phyloP scores from a whole-genome alignment of 2,113 vertebrate genomes.

The Meriones unguiculatus region DNA sequence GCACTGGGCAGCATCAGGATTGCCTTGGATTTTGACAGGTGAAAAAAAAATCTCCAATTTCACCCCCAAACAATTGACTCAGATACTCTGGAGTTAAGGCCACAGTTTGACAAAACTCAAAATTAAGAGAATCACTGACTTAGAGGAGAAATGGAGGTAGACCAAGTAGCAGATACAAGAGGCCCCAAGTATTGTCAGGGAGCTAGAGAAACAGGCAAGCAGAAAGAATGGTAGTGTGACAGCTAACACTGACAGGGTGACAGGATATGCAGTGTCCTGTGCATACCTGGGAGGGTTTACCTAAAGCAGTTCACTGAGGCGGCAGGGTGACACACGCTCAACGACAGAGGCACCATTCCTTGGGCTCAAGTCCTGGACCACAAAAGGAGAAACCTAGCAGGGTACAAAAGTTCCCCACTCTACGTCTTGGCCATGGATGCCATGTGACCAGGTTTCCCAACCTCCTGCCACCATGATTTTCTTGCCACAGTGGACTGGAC shows the following conservation, averaged over 20 bases:
- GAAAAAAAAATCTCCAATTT: neutral
- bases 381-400: neutral
- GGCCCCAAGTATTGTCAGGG: neutral
- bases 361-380: neutral
- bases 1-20: neutral
- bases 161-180: neutral
- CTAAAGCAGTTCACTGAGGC: neutral
- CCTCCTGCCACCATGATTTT: neutral
- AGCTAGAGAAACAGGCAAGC: neutral
- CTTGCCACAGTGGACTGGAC: neutral
- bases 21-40: neutral
- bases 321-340: neutral
- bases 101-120: neutral
- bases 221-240: neutral
- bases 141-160: slow-evolving; percentile 36
- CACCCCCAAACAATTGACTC: neutral
- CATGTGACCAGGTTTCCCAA: neutral
- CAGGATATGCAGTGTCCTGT: too few relatives aligned
- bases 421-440: neutral
- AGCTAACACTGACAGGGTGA: neutral
- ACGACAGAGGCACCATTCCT: neutral
- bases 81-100: neutral
- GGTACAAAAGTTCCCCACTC: neutral
- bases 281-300: neutral
- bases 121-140: neutral